phyloP scores from a whole-genome alignment of 2,113 vertebrate genomes.

The Hippocampus mohnikei region DNA sequence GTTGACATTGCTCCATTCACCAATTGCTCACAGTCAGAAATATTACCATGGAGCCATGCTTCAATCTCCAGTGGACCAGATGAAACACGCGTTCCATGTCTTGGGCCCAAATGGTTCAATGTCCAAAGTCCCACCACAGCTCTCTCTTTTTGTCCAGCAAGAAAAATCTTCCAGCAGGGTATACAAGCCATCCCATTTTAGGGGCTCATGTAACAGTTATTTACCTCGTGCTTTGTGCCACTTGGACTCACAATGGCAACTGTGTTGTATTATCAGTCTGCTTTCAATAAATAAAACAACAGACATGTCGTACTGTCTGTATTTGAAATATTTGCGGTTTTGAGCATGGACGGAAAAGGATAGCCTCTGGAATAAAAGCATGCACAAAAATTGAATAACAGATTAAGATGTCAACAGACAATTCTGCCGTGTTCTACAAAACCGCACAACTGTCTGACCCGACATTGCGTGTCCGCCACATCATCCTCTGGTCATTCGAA shows the following conservation, averaged over 20 bases:
- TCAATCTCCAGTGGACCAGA: constrained; percentile 24
- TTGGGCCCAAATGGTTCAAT: constrained; percentile 2
- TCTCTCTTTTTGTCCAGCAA: constrained; percentile 30
- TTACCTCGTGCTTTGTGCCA: constrained; percentile 16
- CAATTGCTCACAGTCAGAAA: neutral
- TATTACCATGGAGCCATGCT: neutral
- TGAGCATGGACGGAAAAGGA: constrained; percentile 28
- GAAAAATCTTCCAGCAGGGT: constrained; percentile 15
- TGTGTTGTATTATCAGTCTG: constrained; percentile 29
- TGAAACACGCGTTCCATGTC: constrained; percentile 15
- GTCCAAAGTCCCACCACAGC: constrained; percentile 30
- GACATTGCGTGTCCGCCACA: constrained; percentile 19
- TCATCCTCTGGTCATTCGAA: constrained; percentile 30
- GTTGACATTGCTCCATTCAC: constrained; percentile 23
- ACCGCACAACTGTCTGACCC: constrained; percentile 12
- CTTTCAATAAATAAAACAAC: constrained; percentile 35
- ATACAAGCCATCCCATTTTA: too few species aligned
- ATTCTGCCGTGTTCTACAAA: constrained; percentile 29
- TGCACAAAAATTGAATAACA: constrained; percentile 5
- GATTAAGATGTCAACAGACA: constrained; percentile 31
- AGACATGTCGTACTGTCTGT: constrained; percentile 31
- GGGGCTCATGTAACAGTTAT: neutral
- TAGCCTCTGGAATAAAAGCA: constrained; percentile 13
- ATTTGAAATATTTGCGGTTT: constrained; percentile 40
- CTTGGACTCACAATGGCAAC: neutral